These are phyloP conservation scores for Cyclopterus lumpus DNA, from an alignment of 2,797 vertebrate genomes.

Conservation along the genomic window DNA sequence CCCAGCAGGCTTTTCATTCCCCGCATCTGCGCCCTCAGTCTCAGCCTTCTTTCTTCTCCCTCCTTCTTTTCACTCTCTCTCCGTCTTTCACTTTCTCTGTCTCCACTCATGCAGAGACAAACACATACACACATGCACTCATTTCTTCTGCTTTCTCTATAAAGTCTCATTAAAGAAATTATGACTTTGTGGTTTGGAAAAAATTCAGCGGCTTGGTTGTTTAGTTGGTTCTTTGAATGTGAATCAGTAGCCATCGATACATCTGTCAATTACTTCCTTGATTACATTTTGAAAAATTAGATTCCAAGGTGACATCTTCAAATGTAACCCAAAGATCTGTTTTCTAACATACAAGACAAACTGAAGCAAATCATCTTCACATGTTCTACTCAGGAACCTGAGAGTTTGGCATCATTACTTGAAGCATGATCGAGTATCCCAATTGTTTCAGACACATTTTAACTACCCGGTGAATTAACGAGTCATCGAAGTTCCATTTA, in stretches of 20 bases:
- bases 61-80: constrained; percentile 19
- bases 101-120: constrained; percentile 39
- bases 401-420: not conserved
- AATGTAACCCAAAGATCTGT: not conserved
- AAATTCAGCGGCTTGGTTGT: constrained; percentile 56
- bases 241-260: not conserved
- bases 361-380: not conserved
- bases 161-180: constrained; percentile 76
- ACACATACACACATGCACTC: constrained; percentile 14
- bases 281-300: not conserved
- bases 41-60: constrained; percentile 21
- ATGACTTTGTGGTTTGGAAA: constrained; percentile 72
- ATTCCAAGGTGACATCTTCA: not conserved
- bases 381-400: not conserved
- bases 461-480: not conserved
- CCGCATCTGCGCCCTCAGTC: constrained; percentile 56
- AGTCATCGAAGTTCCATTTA: not conserved
- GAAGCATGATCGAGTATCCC: not conserved
- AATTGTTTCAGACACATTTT: not conserved
- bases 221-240: constrained; percentile 52
- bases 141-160: constrained; percentile 63
- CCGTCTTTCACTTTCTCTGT: constrained; percentile 41
- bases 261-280: not conserved
- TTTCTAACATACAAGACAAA: not conserved
- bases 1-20: constrained; percentile 62